Evolutionary conservation across 53 echinoderm and acorn worm species (phyloP).

Genomic region (Holothuria scabra): DNA sequence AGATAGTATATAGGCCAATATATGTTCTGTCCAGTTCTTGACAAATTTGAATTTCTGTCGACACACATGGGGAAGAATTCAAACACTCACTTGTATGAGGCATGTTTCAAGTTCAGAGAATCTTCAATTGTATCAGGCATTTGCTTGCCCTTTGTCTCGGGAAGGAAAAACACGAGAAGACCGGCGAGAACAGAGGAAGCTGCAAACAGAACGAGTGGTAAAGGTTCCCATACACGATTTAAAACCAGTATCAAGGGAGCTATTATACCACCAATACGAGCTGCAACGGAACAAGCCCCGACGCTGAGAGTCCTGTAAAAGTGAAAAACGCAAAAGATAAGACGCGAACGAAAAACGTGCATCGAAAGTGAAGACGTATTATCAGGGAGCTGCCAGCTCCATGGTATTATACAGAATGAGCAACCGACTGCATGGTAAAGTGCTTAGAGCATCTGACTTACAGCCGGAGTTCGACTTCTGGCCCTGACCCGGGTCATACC

Average conservation of each 20-base stretch:
- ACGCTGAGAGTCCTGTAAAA: background rate
- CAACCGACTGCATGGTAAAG: too few relatives aligned
- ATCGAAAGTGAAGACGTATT: too few relatives aligned
- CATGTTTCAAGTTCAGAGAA: background rate
- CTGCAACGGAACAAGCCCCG: slow-evolving; percentile 24
- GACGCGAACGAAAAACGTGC: too few relatives aligned
- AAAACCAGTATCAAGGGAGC: background rate
- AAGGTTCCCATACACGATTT: slow-evolving; percentile 14
- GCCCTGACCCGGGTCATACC: too few relatives aligned
- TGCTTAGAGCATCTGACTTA: too few relatives aligned
- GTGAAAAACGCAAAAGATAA: background rate
- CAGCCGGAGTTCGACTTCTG: too few relatives aligned
- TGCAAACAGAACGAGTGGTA: slow-evolving; percentile 4
- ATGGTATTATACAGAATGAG: too few relatives aligned
- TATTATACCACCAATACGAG: slow-evolving; percentile 21
- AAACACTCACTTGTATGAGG: background rate
- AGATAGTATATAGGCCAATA: too few relatives aligned
- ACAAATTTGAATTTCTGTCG: too few relatives aligned
- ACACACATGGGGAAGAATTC: too few relatives aligned
- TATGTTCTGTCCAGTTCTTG: too few relatives aligned
- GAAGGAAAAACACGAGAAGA: slow-evolving; percentile 2
- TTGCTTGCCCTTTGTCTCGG: slow-evolving; percentile 16
- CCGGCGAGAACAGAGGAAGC: slow-evolving; percentile 11
- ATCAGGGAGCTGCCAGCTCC: too few relatives aligned
- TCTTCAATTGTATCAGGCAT: slow-evolving; percentile 32